Percentiles rank a stretch among this genome's conserved stretches.
These are phyloP conservation scores for Trissolcus basalis DNA, from an alignment of 1,140 invertebrate species.

Conservation along the genomic window DNA sequence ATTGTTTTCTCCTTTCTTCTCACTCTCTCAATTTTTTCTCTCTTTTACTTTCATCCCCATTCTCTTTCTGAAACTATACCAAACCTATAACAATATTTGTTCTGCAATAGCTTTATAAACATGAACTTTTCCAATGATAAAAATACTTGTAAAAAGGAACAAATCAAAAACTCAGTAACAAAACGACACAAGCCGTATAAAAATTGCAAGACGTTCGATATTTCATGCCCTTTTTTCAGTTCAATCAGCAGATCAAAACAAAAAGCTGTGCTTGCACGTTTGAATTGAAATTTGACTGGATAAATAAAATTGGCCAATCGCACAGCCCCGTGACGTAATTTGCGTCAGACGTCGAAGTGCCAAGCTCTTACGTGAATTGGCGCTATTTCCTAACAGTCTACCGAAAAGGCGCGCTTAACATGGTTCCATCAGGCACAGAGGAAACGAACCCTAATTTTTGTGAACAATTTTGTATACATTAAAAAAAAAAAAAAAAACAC, in stretches of 20 bases:
- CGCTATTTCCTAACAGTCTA: constrained; percentile 1
- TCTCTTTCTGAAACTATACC: neutral
- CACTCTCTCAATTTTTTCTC: neutral
- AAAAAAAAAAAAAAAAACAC: too few relatives aligned
- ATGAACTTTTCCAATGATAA: too few relatives aligned
- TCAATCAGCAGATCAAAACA: too few relatives aligned
- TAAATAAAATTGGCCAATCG: neutral
- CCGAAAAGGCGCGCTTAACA: neutral
- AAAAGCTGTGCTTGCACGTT: too few relatives aligned
- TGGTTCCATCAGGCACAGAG: neutral
- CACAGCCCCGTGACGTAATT: neutral
- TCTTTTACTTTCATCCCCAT: neutral
- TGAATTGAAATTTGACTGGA: neutral
- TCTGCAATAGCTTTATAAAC: too few relatives aligned
- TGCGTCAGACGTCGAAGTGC: constrained; percentile 7
- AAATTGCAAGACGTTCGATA: too few relatives aligned
- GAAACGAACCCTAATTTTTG: neutral
- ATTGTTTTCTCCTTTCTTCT: constrained; percentile 20
- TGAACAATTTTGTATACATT: too few relatives aligned
- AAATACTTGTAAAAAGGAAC: too few relatives aligned
- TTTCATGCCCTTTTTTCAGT: too few relatives aligned
- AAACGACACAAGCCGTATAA: too few relatives aligned
- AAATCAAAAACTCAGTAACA: too few relatives aligned
- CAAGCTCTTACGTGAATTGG: constrained; percentile 3
- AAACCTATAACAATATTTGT: too few relatives aligned